Evolutionary conservation across 2,113 vertebrate species (phyloP).

Genomic region (Sphyrna mokarran): DNA sequence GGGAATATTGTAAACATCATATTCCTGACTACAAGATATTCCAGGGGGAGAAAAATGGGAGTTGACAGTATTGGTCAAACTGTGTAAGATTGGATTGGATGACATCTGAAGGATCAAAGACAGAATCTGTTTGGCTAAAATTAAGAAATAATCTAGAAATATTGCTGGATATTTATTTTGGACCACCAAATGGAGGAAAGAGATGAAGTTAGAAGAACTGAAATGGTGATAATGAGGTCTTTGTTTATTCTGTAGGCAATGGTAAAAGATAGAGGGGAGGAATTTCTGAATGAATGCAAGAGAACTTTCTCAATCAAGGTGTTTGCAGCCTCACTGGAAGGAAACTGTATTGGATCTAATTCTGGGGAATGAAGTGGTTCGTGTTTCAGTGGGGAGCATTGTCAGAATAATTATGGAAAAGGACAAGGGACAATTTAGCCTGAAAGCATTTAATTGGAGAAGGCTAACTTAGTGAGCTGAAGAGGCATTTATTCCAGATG

Average conservation of each 20-base stretch:
- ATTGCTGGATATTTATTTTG: background rate
- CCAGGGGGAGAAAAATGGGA: background rate
- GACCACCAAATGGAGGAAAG: background rate
- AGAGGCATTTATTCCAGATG: background rate
- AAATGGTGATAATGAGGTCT: background rate
- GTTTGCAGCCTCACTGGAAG: background rate
- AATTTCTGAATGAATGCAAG: background rate
- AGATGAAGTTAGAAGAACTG: background rate
- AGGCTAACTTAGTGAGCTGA: background rate
- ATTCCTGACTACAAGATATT: too few species aligned
- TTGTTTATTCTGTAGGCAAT: background rate
- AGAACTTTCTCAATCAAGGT: background rate
- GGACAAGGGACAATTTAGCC: background rate
- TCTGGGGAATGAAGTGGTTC: background rate
- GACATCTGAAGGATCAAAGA: background rate
- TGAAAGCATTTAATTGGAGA: background rate
- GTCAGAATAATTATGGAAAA: background rate
- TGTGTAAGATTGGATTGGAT: background rate
- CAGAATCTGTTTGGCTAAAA: background rate
- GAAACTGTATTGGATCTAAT: background rate
- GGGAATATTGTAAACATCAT: background rate
- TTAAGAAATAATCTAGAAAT: background rate
- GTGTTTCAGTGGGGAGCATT: background rate
- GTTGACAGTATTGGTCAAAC: background rate
- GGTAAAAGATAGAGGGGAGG: background rate